A percentile compares a stretch with the other conserved stretches of the same genome.
phyloP scores from a whole-genome alignment of 2,113 vertebrate genomes.

The Etheostoma spectabile region DNA sequence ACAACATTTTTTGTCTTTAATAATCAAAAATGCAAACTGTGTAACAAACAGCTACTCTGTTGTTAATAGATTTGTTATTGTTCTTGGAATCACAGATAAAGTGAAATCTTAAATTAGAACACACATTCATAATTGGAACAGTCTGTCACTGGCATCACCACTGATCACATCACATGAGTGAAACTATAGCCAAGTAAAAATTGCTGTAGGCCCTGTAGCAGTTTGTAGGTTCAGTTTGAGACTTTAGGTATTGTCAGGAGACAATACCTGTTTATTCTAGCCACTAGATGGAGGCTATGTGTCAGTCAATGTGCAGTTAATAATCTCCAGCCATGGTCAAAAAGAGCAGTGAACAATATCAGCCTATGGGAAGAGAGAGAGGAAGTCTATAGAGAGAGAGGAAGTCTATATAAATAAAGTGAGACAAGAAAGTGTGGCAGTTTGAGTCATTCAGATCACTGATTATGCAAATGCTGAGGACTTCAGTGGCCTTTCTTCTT shows the following conservation, averaged over 20 bases:
- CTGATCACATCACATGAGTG: background rate
- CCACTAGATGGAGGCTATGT: conserved; percentile 41
- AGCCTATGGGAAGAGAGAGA: background rate
- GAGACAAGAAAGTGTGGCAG: background rate
- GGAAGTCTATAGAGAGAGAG: background rate
- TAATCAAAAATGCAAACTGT: no score
- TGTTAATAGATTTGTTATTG: background rate
- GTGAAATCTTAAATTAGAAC: background rate
- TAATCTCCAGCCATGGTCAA: background rate
- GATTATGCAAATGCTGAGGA: conserved; percentile 42
- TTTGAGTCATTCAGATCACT: background rate
- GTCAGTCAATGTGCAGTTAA: background rate
- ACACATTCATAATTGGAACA: background rate
- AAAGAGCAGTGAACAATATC: background rate
- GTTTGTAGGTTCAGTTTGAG: background rate
- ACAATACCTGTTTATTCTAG: background rate
- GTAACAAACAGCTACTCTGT: background rate
- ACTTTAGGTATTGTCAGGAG: background rate
- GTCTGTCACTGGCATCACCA: no score
- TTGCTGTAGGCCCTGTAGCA: background rate
- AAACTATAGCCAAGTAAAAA: background rate
- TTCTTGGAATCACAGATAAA: background rate
- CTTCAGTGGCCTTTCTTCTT: conserved; percentile 46
- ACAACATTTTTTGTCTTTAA: no score
- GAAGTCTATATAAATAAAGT: background rate